Evolutionary conservation across 2,113 vertebrate genomes (phyloP).

Genomic region (Mus spicilegus): DNA sequence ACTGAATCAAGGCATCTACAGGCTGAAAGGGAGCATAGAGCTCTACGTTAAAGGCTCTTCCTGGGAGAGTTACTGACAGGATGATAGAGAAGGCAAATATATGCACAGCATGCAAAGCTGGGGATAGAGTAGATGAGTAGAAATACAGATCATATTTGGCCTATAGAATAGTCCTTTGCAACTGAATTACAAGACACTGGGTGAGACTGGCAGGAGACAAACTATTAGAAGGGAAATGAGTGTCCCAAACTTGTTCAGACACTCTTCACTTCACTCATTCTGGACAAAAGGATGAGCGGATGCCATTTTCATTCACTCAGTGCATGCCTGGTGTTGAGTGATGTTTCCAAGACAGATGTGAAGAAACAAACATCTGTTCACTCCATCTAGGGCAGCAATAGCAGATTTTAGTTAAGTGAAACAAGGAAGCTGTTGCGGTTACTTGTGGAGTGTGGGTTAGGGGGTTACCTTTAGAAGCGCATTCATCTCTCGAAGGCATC

Average conservation of each 20-base stretch:
- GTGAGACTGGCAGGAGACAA: not conserved
- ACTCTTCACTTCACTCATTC: not conserved
- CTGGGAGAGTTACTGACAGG: not conserved
- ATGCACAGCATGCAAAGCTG: not conserved
- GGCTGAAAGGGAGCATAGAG: not conserved
- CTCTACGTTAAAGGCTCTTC: not conserved
- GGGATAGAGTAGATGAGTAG: not conserved
- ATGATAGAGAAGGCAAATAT: not conserved
- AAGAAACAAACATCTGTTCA: not conserved
- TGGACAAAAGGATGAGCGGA: not conserved
- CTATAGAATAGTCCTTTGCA: not conserved
- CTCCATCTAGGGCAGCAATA: not conserved
- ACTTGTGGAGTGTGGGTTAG: too few relatives aligned
- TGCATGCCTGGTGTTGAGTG: not conserved
- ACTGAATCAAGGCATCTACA: accelerated
- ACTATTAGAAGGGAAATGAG: not conserved
- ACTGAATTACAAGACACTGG: not conserved
- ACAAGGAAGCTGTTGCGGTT: not conserved
- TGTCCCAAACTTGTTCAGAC: not conserved
- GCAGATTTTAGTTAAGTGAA: not conserved
- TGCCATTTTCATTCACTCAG: not conserved
- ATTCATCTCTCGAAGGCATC: not conserved
- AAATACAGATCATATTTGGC: not conserved
- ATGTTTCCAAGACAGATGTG: not conserved
- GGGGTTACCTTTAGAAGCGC: not conserved